phyloP scores from a whole-genome alignment of 2,888 invertebrate genomes.

The Gari tellinella region DNA sequence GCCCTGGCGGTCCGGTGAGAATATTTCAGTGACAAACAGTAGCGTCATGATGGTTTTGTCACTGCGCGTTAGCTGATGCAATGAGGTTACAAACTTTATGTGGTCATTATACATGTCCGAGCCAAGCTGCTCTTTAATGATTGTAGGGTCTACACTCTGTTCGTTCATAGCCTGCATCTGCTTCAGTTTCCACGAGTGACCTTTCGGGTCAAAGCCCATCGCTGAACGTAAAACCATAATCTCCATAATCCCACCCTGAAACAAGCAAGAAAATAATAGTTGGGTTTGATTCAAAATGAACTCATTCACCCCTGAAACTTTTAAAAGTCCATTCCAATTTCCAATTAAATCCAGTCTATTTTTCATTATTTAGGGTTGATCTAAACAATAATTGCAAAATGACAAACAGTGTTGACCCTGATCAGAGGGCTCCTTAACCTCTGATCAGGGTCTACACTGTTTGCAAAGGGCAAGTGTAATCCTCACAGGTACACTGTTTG shows the following conservation, averaged over 20 bases:
- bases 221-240: conserved; percentile 85
- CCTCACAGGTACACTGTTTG: too few species aligned
- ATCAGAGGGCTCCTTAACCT: too few species aligned
- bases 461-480: too few species aligned
- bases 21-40: conserved; percentile 84
- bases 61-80: conserved; percentile 83
- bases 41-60: conserved; percentile 84
- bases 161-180: conserved; percentile 43
- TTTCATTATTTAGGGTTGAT: too few species aligned
- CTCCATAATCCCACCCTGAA: conserved; percentile 84
- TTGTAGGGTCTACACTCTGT: conserved; percentile 64
- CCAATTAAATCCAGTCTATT: too few species aligned
- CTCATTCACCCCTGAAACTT: too few species aligned
- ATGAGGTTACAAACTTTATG: conserved; percentile 83
- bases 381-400: too few species aligned
- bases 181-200: conserved; percentile 70
- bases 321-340: too few species aligned
- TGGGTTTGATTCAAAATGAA: too few species aligned
- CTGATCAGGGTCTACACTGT: too few species aligned
- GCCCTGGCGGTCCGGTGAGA: conserved; percentile 84
- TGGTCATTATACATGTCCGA: conserved; percentile 83
- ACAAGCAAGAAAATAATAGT: too few species aligned
- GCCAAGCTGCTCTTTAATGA: conserved; percentile 71
- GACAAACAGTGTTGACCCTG: too few species aligned
- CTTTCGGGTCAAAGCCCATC: conserved; percentile 82